phyloP scores from a whole-genome alignment of 2,797 vertebrate species.

The Lepilemur ruficaudatus region DNA sequence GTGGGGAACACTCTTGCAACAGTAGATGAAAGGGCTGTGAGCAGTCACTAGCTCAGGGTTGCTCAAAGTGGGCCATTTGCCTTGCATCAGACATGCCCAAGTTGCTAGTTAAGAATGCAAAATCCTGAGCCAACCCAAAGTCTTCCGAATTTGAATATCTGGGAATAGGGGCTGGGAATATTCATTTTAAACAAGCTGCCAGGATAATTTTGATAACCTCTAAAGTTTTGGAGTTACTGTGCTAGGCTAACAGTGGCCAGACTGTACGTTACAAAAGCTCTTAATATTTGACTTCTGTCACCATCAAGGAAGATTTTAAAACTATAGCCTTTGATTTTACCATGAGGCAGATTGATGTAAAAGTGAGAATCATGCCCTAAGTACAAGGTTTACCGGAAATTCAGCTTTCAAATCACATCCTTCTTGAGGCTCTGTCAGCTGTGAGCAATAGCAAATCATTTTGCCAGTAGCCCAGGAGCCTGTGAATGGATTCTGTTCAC shows the following conservation, averaged over 20 bases:
- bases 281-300: not conserved
- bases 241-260: not conserved
- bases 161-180: not conserved
- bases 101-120: not conserved
- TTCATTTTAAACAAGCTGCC: not conserved
- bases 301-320: not conserved
- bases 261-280: not conserved
- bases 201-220: not conserved
- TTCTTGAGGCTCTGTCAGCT: not conserved
- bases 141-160: not conserved
- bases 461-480: not conserved
- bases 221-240: not conserved
- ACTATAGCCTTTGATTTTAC: not conserved
- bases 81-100: not conserved
- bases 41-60: not conserved
- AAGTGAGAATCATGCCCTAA: not conserved
- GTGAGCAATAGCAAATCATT: not conserved
- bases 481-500: not conserved
- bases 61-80: not conserved
- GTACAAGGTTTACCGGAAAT: not conserved
- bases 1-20: not conserved
- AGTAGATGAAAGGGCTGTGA: not conserved
- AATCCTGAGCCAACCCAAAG: not conserved
- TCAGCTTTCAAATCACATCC: not conserved
- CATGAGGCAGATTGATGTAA: not conserved